A percentile compares a stretch with the other conserved stretches of the same genome.
Evolutionary conservation across 2,113 vertebrate genomes (phyloP).

Genomic region (Periophthalmodon schlosseri): DNA sequence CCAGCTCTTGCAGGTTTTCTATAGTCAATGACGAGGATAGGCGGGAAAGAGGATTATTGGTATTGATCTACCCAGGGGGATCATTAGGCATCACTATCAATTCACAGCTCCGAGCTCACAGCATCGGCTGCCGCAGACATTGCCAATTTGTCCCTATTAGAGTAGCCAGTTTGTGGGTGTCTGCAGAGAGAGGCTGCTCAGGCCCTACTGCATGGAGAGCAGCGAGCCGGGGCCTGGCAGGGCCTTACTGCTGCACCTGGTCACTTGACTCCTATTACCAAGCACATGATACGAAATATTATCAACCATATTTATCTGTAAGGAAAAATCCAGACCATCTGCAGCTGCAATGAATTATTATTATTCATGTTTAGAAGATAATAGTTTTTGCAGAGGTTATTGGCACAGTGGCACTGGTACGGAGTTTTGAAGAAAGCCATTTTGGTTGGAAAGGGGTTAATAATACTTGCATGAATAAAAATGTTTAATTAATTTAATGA

Average conservation of each 20-base stretch:
- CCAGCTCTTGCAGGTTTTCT: conserved; percentile 76
- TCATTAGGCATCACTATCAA: conserved; percentile 99
- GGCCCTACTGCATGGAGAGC: conserved; percentile 54
- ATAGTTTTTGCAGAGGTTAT: too few relatives aligned
- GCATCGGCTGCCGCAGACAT: conserved; percentile 93
- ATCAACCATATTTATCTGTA: neutral
- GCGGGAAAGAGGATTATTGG: conserved; percentile 96
- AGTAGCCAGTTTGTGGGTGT: conserved; percentile 89
- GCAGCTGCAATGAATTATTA: too few relatives aligned
- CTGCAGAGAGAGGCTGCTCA: conserved; percentile 87
- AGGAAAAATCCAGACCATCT: too few relatives aligned
- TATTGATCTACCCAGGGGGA: conserved; percentile 99
- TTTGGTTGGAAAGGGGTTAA: too few relatives aligned
- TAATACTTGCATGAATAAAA: too few relatives aligned
- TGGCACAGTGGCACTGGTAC: too few relatives aligned
- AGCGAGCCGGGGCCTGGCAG: conserved; percentile 64
- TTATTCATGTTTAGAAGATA: too few relatives aligned
- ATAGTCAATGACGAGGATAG: conserved; percentile 93
- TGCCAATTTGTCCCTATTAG: conserved; percentile 99
- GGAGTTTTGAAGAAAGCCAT: too few relatives aligned
- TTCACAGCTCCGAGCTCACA: conserved; percentile 95
- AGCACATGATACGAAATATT: neutral
- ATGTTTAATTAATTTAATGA: neutral
- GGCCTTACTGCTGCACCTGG: conserved; percentile 45
- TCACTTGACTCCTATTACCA: conserved; percentile 6